Evolutionary conservation across 2,113 vertebrate species (phyloP).

Genomic region (Garra rufa): DNA sequence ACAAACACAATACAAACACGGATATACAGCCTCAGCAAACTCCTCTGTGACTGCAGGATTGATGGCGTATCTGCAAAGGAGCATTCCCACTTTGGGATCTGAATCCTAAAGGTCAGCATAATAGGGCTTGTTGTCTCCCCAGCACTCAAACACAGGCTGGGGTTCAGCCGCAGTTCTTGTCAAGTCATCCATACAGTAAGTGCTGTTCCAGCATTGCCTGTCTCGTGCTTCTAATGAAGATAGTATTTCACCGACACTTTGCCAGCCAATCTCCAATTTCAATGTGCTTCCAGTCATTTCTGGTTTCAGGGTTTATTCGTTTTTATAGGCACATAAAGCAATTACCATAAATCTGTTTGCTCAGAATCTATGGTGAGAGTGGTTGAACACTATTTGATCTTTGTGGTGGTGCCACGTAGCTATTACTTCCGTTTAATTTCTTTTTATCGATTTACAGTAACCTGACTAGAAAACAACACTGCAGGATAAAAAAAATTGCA

Average conservation of each 20-base stretch:
- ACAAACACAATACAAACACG: constrained; percentile 19
- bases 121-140: not conserved
- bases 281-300: not conserved
- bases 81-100: not conserved
- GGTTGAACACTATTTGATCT: not conserved
- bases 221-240: constrained; percentile 23
- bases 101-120: constrained; percentile 34
- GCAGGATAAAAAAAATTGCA: no score
- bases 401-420: not conserved
- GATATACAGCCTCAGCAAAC: constrained; percentile 26
- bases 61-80: not conserved
- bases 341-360: constrained; percentile 2
- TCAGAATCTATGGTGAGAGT: not conserved
- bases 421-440: no score
- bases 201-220: constrained; percentile 12
- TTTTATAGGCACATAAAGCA: constrained; percentile 18
- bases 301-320: constrained; percentile 4
- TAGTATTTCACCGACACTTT: not conserved
- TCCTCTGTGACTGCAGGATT: constrained; percentile 1
- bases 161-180: not conserved
- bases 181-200: constrained; percentile 20
- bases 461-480: no score
- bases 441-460: no score
- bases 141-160: not conserved
- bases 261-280: not conserved